A percentile compares a stretch with the other conserved stretches of the same genome.
phyloP scores from a whole-genome alignment of 1,140 invertebrate genomes.

The Rhyzopertha dominica region DNA sequence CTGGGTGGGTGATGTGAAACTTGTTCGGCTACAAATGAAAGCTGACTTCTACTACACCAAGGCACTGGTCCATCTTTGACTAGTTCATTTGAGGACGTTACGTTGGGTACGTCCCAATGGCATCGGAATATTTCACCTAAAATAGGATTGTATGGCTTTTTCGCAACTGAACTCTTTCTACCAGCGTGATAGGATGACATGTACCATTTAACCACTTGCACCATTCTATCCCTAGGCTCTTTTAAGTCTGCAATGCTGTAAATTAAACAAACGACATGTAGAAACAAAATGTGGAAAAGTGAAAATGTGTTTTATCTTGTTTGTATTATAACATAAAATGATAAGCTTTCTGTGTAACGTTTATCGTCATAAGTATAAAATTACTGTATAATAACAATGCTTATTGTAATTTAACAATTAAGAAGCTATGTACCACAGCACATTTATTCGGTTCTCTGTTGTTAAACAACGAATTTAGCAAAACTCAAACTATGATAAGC shows the following conservation, averaged over 20 bases:
- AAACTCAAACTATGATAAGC: too few species aligned
- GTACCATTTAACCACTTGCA: conserved; percentile 92
- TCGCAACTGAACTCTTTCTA: conserved; percentile 87
- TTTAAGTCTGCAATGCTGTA: conserved; percentile 75
- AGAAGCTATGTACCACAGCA: too few species aligned
- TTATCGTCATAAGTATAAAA: too few species aligned
- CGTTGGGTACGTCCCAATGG: conserved; percentile 67
- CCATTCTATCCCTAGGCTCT: conserved; percentile 83
- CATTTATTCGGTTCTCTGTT: too few species aligned
- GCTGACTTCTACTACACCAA: conserved; percentile 73
- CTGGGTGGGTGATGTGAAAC: conserved; percentile 98
- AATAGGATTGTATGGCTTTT: conserved; percentile 97
- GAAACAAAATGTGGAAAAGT: too few species aligned
- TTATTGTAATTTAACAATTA: too few species aligned
- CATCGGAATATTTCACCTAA: conserved; percentile 92
- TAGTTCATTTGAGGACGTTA: conserved; percentile 31
- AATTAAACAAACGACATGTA: too few species aligned
- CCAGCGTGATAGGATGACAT: conserved; percentile 96
- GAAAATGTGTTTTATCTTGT: too few species aligned
- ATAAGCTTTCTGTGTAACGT: too few species aligned
- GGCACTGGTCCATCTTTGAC: conserved; percentile 73
- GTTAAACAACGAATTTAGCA: too few species aligned
- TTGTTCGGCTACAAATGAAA: conserved; percentile 94
- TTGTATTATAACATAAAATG: too few species aligned
- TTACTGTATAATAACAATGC: too few species aligned